Base-by-base conservation (phyloP, 2,113 vertebrate species). In the Poecilia latipinna region DNA sequence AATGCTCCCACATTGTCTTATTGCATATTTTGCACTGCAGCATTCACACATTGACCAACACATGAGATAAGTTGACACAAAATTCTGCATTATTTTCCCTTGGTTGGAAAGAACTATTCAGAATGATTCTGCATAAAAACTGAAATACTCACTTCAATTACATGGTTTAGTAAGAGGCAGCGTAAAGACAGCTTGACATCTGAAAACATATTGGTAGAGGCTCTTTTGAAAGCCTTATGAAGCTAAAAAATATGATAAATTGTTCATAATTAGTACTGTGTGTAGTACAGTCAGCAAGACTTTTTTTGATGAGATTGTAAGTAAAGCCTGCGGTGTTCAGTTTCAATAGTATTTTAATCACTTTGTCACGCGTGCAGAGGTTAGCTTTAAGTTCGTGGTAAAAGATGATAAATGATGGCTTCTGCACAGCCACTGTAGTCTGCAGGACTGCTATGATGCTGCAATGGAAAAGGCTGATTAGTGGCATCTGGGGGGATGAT, bases 401-500 rank as follows among this genome's bases (percentile, higher is more conserved):
- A 89, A 83, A 86, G 75, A 78, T 88, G 83, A 91, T 93, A 86
- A 91, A 89, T 79, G 90, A 90, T 79, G 74, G 75, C 54, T 68
- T 61, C 80, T 12, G 82, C 85, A 82, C 83, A 80, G 75, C 80
- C 48, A 48, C 74, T 65, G 74, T 54, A 71, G 86, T 83, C 84
- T 80, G 82, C 85, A 65, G 75, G 74, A 71, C 33, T 64, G 84
- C 86, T 76, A 77, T 82, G 84, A 90, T 84, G 85, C 75, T 65
- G 61, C 80, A 54, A 77, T 84, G 83, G 81, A 83, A 90, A 86
- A 69, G 77, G 88, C 83, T 88, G 88, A 91, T 92, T 90, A 90
- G 86, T 75, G 88, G 88, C 88, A 92, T 91, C 87, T 90, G 88
- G 90, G 86, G 72, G 77, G 75, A 93, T 93, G 90, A 93, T 93